Base-by-base conservation (phyloP, 1,140 invertebrate genomes). In the Drosophila persimilis region DNA sequence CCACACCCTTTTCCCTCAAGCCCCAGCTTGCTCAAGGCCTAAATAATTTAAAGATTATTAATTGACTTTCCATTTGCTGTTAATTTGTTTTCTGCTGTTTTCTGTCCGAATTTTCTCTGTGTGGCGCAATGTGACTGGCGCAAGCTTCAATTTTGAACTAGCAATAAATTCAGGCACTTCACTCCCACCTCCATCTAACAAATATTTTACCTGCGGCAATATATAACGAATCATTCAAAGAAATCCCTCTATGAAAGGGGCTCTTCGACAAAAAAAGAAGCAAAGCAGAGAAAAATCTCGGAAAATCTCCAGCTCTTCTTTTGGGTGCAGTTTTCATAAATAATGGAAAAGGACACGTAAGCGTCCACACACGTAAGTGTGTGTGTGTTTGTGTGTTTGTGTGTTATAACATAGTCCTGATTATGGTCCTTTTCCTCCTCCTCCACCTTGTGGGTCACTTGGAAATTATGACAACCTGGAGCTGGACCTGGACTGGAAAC, bases 381-480 rank as follows among this genome's bases (percentile, higher is more conserved):
- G 52, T 55, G 54, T 65, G 58, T 46, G 55, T n/a, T 45, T 55
- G 54, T 65, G 58, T 46, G 55, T n/a, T 45, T 35, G 65, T 51
- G 58, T 48, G 59, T 22, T 35, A 64, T 73, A 51, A 35, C 59
- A 20, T 31, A 13, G 17, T 13, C 45, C 59, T 54, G 59, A 17
- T 45, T 8, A 15, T 48, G 31, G 13, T 11, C 43, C 24, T 39
- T 3, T 15, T 41, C 54, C 35, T 35, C 29, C 29, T 31, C 29
- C 29, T 29, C 29, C 29, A 7, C 3, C 31, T 35, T 9, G 31
- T 35, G 77, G 81, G 80, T 85, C 80, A 84, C 77, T 86, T 77
- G 62, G 71, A 86, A 84, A 86, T 84, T 86, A 84, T 84, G 80
- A 86, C 81, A 86, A 70, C 76, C 60, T 61, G 77, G 80, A 11